A percentile compares a stretch with the other conserved stretches of the same genome.
Evolutionary conservation across 2,113 vertebrate species (phyloP).

Genomic region (Rhagologus leucostigma): DNA sequence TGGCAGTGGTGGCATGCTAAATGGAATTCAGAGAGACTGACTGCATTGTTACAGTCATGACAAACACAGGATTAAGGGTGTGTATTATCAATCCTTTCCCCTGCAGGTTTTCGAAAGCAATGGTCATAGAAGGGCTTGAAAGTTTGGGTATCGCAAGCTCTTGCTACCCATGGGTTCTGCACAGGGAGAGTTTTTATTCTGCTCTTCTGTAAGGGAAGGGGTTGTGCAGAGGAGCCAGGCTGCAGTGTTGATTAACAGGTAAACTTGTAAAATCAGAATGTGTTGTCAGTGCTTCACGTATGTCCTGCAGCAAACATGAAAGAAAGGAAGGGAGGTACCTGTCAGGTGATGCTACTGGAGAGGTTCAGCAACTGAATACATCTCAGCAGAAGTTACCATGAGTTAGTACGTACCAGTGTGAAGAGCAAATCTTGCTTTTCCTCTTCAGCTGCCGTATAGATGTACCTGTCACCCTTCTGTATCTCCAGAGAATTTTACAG

Average conservation of each 20-base stretch:
- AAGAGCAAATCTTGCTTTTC: not conserved
- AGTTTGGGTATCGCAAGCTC: not conserved
- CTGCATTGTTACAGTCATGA: not conserved
- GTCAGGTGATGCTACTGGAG: not conserved
- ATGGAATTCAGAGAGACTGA: not conserved
- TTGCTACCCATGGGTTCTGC: not conserved
- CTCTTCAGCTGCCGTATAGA: not conserved
- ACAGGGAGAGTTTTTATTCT: not conserved
- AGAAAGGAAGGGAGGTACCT: not conserved
- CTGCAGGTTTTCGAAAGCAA: not conserved
- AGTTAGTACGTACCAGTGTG: fast-evolving
- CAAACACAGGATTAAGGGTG: not conserved
- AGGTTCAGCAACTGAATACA: not conserved
- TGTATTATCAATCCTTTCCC: not conserved
- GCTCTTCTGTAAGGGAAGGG: not conserved
- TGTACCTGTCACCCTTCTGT: not conserved
- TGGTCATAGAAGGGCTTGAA: not conserved
- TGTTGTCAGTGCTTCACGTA: not conserved
- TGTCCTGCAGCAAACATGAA: not conserved
- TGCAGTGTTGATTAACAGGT: fast-evolving
- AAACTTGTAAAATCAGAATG: not conserved
- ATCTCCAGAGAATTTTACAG: not conserved
- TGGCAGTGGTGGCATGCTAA: not conserved
- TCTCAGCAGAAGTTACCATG: not conserved
- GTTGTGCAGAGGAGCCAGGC: not conserved